Percentiles rank a stretch among this genome's conserved stretches.
These are phyloP conservation scores for Ictalurus punctatus DNA, from an alignment of 2,113 vertebrate species.

Conservation along the genomic window DNA sequence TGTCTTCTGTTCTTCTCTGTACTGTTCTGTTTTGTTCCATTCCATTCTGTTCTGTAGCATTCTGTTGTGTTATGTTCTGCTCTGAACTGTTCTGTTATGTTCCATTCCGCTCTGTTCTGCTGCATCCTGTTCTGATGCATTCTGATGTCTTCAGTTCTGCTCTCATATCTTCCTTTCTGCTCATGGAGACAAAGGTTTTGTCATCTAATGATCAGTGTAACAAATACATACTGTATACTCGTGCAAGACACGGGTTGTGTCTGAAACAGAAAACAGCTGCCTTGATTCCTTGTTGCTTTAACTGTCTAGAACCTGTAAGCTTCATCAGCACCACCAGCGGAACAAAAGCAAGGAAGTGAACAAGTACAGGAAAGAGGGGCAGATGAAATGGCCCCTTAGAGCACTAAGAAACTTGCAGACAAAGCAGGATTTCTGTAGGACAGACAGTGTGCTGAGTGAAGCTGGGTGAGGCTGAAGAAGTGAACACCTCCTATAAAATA, in stretches of 20 bases:
- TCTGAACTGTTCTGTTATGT: background rate
- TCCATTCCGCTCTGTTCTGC: background rate
- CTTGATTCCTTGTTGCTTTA: background rate
- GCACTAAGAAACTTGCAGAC: slow-evolving; percentile 31
- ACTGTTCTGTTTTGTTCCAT: background rate
- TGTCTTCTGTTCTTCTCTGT: background rate
- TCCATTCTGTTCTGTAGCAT: background rate
- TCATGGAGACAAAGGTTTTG: background rate
- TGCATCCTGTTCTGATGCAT: background rate
- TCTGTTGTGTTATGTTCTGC: background rate
- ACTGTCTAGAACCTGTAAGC: background rate
- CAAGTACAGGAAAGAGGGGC: background rate
- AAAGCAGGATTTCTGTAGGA: slow-evolving; percentile 28
- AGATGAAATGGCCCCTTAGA: slow-evolving; percentile 32
- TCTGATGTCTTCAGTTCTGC: background rate
- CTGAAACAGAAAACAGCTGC: background rate
- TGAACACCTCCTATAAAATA: background rate
- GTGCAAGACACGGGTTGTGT: background rate
- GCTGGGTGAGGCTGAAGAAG: background rate
- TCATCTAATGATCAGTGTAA: background rate
- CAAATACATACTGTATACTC: background rate
- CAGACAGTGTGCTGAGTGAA: background rate
- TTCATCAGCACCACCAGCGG: background rate
- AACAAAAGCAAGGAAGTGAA: background rate
- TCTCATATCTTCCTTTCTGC: background rate